Evolutionary conservation across 2,113 vertebrate species (phyloP), one percentile per base, ranked within the genome.

Genomic region (Ailurus styani): DNA sequence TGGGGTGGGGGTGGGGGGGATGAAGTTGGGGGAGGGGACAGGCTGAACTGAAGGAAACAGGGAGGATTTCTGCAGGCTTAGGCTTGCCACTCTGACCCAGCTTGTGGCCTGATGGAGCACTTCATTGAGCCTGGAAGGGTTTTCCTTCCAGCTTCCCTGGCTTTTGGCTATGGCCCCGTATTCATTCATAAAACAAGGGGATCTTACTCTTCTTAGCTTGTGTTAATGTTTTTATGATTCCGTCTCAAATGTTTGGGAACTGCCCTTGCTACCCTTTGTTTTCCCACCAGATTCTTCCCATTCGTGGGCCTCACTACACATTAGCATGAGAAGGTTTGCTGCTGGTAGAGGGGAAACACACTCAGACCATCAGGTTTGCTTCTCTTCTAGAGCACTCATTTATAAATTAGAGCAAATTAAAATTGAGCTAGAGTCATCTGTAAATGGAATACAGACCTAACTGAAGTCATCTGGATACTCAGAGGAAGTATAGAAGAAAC

Each of bases 1-100:
- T 12, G 45, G 42, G 31, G 29, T 1, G 37, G 2, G 27, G 12
- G 5, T 14, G 34, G 45, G 21, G 14, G 7, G 55, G 31, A 14
- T 90, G 45, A 37, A 25, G 57, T 14, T 66, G 83, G 75, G 79
- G 83, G 27, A 21, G 4, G 57, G 42, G 1, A 7, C 12, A 0
- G 6, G 17, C 85, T 54, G 18, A 23, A 82, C 85, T 54, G 18
- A 23, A 82, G 14, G 54, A 66, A 70, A 4, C 2, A 0, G 5
- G 42, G 68, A 73, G 77, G 20, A 9, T 23, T 55, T 68, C 75
- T 68, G 62, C 97, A 77, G 83, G 97, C 85, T 70, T 20, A 0
- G 55, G 75, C 97, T 91, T 95, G 93, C 55, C 0, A 6, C 25
- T 25, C 40, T 25, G 90, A 73, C 89, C 89, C 79, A 55, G 27